Evolutionary conservation across 1,140 invertebrate genomes (phyloP), one percentile per base, ranked within the genome.

Genomic region (Trissolcus basalis): DNA sequence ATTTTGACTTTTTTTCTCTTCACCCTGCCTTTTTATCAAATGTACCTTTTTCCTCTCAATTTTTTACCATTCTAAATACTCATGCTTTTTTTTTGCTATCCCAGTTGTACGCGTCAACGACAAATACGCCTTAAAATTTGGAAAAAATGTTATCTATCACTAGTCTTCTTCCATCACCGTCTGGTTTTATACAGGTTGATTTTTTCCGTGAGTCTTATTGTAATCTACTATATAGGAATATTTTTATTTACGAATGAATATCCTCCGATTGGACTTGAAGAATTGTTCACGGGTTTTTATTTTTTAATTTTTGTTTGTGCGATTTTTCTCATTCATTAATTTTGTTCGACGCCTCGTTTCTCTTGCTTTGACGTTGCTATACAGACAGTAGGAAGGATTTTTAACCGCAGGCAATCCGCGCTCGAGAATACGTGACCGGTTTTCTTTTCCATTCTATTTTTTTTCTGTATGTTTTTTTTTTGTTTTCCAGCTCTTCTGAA

Each of bases 101-200:
- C 85, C 82, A 80, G 86, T 85, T 82, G 84, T 78, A 83, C 83
- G 82, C 81, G 82, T 85, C 81, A 73, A 63, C 77, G 58, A 64
- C 53, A 44, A 65, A 81, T 86, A 83, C 79, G 60, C 75, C 79
- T 83, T 85, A 79, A 65, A 69, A 70, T 63, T 70, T 53, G 43
- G 53, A 69, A 73, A 71, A 53, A n/a, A 19, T 54, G 27, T 61
- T 39, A 14, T 43, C 69, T 60, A 50, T 69, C 50, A 60, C 59
- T 55, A 16, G 49, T 68, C 59, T 65, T 13, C 36, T 50, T 39
- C 12, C 7, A 13, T 44, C n/a, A 13, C 2, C n/a, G n/a, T n/a
- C n/a, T n/a, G n/a, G n/a, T 7, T 7, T 44, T 44, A 44, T 39
- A 13, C 6, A 13, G 3, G 11, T 8, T 13, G 7, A 16, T 16